phyloP scores from a whole-genome alignment of 2,113 vertebrate genomes.

The Austrofundulus limnaeus region DNA sequence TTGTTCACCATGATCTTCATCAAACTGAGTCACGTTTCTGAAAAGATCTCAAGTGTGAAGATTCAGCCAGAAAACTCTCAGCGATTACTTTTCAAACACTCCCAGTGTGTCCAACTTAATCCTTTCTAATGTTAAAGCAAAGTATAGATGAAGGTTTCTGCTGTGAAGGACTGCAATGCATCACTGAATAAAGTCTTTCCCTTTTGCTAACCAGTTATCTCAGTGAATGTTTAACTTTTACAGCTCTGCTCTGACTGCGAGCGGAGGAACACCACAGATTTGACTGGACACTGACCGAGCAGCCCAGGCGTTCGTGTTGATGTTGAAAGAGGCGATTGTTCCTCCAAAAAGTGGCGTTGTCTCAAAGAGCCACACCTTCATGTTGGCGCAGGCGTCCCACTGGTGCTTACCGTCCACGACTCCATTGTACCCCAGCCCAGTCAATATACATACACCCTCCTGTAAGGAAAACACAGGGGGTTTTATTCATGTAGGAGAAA shows the following conservation, averaged over 20 bases:
- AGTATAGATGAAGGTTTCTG: neutral
- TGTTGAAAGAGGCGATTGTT: slow-evolving; percentile 95
- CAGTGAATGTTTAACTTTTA: slow-evolving; percentile 52
- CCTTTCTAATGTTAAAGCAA: neutral
- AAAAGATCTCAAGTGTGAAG: slow-evolving; percentile 25
- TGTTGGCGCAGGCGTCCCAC: slow-evolving; percentile 96
- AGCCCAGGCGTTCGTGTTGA: slow-evolving; percentile 95
- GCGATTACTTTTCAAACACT: neutral
- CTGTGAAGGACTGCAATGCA: neutral
- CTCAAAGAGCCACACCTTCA: slow-evolving; percentile 95
- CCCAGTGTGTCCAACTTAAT: neutral
- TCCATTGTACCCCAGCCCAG: slow-evolving; percentile 90
- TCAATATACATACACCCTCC: slow-evolving; percentile 95
- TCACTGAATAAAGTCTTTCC: slow-evolving; percentile 17
- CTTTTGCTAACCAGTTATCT: slow-evolving; percentile 1
- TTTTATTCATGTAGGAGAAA: neutral
- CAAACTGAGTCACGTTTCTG: slow-evolving; percentile 12
- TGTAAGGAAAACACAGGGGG: slow-evolving; percentile 44
- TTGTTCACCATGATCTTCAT: slow-evolving; percentile 23
- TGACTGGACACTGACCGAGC: slow-evolving; percentile 83
- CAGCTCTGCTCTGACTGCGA: neutral
- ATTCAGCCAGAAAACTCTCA: neutral
- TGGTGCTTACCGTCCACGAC: slow-evolving; percentile 71
- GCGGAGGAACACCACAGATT: neutral
- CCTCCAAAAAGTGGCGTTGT: slow-evolving; percentile 91